Evolutionary conservation across 1,140 invertebrate genomes (phyloP), one percentile per base, ranked within the genome.

Genomic region (Grapholita molesta): DNA sequence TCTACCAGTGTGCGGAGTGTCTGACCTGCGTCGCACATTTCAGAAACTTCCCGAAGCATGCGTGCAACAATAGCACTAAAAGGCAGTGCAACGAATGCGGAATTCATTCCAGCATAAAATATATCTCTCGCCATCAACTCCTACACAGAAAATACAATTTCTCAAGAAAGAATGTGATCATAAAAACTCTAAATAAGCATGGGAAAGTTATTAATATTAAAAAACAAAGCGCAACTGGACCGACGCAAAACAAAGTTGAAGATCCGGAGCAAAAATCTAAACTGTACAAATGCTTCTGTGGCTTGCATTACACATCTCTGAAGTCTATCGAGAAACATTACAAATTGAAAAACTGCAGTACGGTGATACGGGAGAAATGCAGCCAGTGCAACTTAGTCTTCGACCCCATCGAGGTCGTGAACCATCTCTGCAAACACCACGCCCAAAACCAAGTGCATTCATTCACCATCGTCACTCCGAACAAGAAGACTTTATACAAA

Each of bases 341-440:
- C 0, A 12, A 48, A 4, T 8, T 64, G 0, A 18, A 57, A 1
- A 23, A 28, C 3, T 77, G 75, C 15, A 21, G 28, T n/a, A 24
- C 25, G 0, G 38, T 77, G 0, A 52, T 69, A 0, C 67, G 66
- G 32, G 72, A 74, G 52, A 74, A 52, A 0, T 77, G 75, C 25
- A 77, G 75, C 38, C 74, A 77, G 66, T 77, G 75, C 61, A 38
- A 66, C 8, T 15, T 68, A 0, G 8, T 72, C 0, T 77, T 77
- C 33, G 70, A 71, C 11, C 72, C 75, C n/a, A 52, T 70, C n/a
- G 21, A 70, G 0, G 28, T 77, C 9, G 70, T 77, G 0, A 77
- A 24, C 0, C 75, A 77, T 64, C 48, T 77, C 0, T 68, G 71
- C 24, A 75, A 71, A 4, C 75, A 77, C 52, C 73, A 77, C 23